A percentile compares a stretch with the other conserved stretches of the same genome.
These are phyloP conservation scores for Adoxophyes honmai DNA, from an alignment of 1,140 invertebrate genomes.

Conservation along the genomic window DNA sequence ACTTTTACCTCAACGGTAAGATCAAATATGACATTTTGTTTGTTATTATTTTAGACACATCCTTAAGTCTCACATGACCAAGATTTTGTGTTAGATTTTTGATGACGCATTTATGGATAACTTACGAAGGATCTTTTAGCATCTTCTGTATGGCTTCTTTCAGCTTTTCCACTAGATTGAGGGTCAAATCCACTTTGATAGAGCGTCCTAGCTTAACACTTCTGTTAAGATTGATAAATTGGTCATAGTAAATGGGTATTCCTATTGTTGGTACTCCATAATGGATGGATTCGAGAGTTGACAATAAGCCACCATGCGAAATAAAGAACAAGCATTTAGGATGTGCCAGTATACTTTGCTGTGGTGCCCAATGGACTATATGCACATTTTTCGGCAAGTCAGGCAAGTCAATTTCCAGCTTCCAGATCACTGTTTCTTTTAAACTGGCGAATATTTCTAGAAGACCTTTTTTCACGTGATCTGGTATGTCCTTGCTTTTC, in stretches of 20 bases:
- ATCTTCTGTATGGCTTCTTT: constrained; percentile 27
- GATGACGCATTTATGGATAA: neutral
- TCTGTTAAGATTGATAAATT: constrained; percentile 63
- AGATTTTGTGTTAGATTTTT: too few relatives aligned
- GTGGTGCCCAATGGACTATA: constrained; percentile 80
- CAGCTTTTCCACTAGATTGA: constrained; percentile 19
- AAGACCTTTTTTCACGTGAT: constrained; percentile 52
- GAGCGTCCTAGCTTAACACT: constrained; percentile 26
- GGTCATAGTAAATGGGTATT: constrained; percentile 81
- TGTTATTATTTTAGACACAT: too few relatives aligned
- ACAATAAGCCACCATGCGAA: constrained; percentile 82
- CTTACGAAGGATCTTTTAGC: constrained; percentile 21
- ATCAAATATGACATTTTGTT: too few relatives aligned
- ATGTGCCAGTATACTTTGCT: constrained; percentile 81
- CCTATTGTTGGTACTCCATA: constrained; percentile 81
- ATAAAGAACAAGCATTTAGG: constrained; percentile 80
- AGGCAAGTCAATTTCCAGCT: constrained; percentile 75
- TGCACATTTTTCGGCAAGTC: constrained; percentile 78
- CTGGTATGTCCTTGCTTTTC: constrained; percentile 57
- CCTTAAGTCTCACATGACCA: too few relatives aligned
- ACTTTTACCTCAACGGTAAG: too few relatives aligned
- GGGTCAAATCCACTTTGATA: constrained; percentile 23
- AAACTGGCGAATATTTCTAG: constrained; percentile 69
- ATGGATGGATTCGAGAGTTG: constrained; percentile 80
- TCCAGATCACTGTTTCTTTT: constrained; percentile 79